phyloP scores from a whole-genome alignment of 2,113 vertebrate species.

The Sinocyclocheilus grahami region DNA sequence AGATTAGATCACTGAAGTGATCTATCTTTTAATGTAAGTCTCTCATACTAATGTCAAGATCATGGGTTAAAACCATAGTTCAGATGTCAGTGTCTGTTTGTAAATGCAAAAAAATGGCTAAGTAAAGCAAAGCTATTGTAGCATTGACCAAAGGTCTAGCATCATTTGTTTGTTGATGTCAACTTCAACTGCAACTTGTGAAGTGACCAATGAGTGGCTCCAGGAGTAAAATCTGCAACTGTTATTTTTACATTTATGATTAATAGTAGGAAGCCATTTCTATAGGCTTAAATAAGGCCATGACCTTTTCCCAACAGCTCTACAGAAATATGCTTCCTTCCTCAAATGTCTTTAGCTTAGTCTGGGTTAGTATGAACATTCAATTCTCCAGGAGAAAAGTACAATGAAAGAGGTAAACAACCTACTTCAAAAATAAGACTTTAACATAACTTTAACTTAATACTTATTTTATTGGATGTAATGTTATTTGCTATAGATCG shows the following conservation, averaged over 20 bases:
- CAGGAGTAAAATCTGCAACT: background rate
- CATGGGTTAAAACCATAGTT: background rate
- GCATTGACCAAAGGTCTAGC: background rate
- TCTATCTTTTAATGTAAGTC: background rate
- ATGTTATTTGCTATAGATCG: too few relatives aligned
- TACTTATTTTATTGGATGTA: background rate
- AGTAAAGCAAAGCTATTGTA: background rate
- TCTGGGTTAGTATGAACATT: background rate
- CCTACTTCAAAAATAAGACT: too few relatives aligned
- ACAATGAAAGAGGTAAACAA: background rate
- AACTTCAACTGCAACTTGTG: background rate
- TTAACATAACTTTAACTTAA: background rate
- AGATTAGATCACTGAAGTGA: slow-evolving; percentile 6
- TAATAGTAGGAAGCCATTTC: slow-evolving; percentile 17
- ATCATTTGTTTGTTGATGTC: background rate
- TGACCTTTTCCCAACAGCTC: slow-evolving; percentile 23
- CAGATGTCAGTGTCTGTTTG: background rate
- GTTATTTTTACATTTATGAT: slow-evolving; percentile 12
- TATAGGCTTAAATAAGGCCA: slow-evolving; percentile 26
- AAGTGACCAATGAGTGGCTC: background rate
- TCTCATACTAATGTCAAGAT: background rate
- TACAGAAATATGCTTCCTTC: slow-evolving; percentile 48
- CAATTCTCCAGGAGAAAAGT: background rate
- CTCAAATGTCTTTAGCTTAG: slow-evolving; percentile 4
- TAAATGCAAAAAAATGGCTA: background rate